These are phyloP conservation scores for Eurois occulta DNA, from an alignment of 2,888 invertebrate genomes.

Conservation along the genomic window DNA sequence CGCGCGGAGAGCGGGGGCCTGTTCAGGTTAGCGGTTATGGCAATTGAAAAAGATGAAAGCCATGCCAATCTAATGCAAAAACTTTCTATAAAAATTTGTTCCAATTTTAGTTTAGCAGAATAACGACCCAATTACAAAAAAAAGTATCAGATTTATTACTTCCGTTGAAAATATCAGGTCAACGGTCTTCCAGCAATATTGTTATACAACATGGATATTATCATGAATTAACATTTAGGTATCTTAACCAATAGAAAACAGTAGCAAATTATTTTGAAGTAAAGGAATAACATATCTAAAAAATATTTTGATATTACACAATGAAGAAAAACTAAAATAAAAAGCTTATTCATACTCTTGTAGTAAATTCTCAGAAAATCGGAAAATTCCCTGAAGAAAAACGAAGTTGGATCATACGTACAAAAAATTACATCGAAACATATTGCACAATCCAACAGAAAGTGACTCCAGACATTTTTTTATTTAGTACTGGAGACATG, in stretches of 20 bases:
- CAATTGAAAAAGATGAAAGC: background rate
- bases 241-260: background rate
- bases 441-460: conserved; percentile 28
- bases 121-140: conserved; percentile 18
- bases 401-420: conserved; percentile 9
- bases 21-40: too few species aligned
- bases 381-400: conserved; percentile 10
- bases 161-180: conserved; percentile 34
- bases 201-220: conserved; percentile 16
- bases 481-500: conserved; percentile 55
- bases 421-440: conserved; percentile 30
- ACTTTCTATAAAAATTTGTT: background rate
- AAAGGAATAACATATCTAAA: background rate
- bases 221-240: background rate
- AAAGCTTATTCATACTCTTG: background rate
- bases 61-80: background rate
- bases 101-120: background rate
- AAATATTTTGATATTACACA: background rate
- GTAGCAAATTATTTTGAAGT: background rate
- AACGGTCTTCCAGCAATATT: conserved; percentile 22
- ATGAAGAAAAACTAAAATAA: background rate
- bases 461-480: conserved; percentile 59
- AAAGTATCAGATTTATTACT: conserved; percentile 35
- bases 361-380: conserved; percentile 36
- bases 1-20: too few species aligned